These are phyloP conservation scores for Galeopsomyia nigrocyanea DNA, from an alignment of 2,888 invertebrate species.

Conservation along the genomic window DNA sequence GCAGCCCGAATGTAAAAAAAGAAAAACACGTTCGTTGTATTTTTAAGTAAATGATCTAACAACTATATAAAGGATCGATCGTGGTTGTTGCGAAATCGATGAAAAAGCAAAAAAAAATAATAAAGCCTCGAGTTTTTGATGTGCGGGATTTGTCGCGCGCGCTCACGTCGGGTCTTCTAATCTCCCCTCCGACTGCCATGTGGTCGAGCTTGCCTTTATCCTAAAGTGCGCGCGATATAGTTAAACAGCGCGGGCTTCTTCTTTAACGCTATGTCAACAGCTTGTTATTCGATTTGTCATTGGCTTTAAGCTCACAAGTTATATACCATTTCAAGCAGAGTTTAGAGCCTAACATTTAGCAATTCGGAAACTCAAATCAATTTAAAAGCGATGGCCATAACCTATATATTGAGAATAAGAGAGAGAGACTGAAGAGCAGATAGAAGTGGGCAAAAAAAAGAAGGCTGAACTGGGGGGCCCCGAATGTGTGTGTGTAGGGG, in stretches of 20 bases:
- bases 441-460: slow-evolving; percentile 11
- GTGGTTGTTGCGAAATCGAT: no score
- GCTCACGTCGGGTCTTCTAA: slow-evolving; percentile 23
- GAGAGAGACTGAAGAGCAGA: slow-evolving; percentile 24
- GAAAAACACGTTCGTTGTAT: no score
- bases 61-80: no score
- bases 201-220: neutral
- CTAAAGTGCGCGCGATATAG: slow-evolving; percentile 7
- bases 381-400: no score
- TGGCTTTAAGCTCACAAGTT: no score
- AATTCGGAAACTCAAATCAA: no score
- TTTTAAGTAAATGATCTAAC: no score
- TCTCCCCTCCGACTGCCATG: neutral
- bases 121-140: no score
- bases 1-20: no score
- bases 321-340: no score
- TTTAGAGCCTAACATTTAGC: no score
- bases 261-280: slow-evolving; percentile 23
- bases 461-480: neutral
- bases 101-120: no score
- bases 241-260: slow-evolving; percentile 13
- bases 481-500: neutral
- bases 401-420: slow-evolving; percentile 28
- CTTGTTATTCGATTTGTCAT: neutral
- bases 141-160: neutral